A percentile compares a stretch with the other conserved stretches of the same genome.
These are phyloP conservation scores for Bemisia tabaci DNA, from an alignment of 1,140 invertebrate genomes.

Conservation along the genomic window DNA sequence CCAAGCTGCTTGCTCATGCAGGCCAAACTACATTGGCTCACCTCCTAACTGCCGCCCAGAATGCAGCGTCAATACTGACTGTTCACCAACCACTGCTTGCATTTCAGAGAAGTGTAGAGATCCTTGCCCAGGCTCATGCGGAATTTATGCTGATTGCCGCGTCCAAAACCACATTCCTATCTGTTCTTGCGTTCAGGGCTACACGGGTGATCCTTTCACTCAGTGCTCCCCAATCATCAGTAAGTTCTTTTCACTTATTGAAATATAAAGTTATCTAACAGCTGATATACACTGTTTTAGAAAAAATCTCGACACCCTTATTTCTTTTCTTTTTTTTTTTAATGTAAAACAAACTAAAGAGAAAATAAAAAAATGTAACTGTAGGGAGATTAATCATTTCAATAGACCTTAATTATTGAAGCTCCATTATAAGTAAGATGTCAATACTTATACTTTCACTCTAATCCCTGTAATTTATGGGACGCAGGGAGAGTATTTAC, in stretches of 20 bases:
- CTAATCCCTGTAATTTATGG: too few relatives aligned
- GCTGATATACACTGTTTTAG: too few relatives aligned
- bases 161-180: conserved; percentile 48
- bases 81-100: conserved; percentile 42
- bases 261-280: too few relatives aligned
- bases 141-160: conserved; percentile 44
- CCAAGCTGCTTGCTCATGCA: conserved; percentile 46
- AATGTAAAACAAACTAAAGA: too few relatives aligned
- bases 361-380: too few relatives aligned
- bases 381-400: too few relatives aligned
- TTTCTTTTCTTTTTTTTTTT: too few relatives aligned
- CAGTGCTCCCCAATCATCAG: conserved; percentile 37
- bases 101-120: conserved; percentile 51
- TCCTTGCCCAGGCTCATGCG: conserved; percentile 49
- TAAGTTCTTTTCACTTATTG: background rate
- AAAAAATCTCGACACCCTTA: too few relatives aligned
- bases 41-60: conserved; percentile 52
- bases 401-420: too few relatives aligned
- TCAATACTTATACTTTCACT: too few relatives aligned
- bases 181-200: conserved; percentile 43
- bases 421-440: too few relatives aligned
- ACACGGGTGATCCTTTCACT: conserved; percentile 43
- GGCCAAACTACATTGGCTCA: conserved; percentile 39
- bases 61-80: conserved; percentile 48
- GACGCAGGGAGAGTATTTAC: too few relatives aligned